Evolutionary conservation across 2,113 vertebrate genomes (phyloP), one percentile per base, ranked within the genome.

Genomic region (Greenwoodochromis staneri): DNA sequence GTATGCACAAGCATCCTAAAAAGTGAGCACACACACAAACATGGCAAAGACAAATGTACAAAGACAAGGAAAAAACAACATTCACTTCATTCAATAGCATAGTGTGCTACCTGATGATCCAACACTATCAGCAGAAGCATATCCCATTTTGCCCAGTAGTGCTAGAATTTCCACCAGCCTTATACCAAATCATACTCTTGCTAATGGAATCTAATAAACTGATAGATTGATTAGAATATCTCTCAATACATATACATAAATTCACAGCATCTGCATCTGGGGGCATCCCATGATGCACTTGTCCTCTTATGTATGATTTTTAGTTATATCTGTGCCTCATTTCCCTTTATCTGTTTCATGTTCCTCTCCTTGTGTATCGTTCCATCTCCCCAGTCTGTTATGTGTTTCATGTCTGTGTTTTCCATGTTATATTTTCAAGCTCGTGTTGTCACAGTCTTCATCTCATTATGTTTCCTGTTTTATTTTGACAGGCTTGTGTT

Each of bases 51-150:
- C 42, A 76, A 6, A 31, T 19, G 9, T 29, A 76, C 5, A 76
- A 27, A 49, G 19, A 17, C 1, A 2, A 12, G 80, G 1, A 27
- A 1, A 12, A 40, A 36, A 0, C 45, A 31, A 31, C 9, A 31
- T 17, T 38, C 49, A 38, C 9, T 38, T 21, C 34, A 24, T 80
- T 40, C n/a, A 10, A 1, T 0, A 55, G 12, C 49, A 6, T 0
- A 53, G 7, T 53, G 2, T 80, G 78, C 17, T 16, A 38, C 4
- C 31, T 81, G 31, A 80, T 10, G 31, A 38, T 21, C 27, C 42
- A 7, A 36, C 51, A 55, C 13, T 5, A 54, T 55, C 49, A 40
- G 51, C 34, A 81, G 34, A 12, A 55, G 13, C 14, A 21, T 54
- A 0, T 38, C 49, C n/a, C 71, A 76, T 78, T 78, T 78, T 49